Evolutionary conservation across 2,113 vertebrate species (phyloP).

Genomic region (Vimba vimba): DNA sequence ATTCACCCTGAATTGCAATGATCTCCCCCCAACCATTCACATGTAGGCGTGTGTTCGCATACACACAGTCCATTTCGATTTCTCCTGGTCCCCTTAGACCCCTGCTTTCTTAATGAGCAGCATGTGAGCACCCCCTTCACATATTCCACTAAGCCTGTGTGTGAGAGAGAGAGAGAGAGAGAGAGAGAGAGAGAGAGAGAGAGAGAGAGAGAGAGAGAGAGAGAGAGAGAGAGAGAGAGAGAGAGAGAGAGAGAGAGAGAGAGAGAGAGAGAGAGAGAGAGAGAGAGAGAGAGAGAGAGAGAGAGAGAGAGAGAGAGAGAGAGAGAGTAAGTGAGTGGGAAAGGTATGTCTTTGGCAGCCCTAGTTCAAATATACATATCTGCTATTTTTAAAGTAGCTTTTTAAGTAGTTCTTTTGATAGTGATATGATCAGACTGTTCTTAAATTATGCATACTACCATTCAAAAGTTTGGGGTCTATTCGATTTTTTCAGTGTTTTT

Average conservation of each 20-base stretch:
- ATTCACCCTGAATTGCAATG: constrained; percentile 50
- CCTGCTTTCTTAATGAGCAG: background rate
- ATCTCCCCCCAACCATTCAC: background rate
- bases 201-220: too few species aligned
- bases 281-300: background rate
- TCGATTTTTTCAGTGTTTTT: background rate
- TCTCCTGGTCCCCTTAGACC: constrained; percentile 24
- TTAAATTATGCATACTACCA: background rate
- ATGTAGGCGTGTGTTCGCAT: background rate
- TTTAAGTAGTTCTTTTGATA: background rate
- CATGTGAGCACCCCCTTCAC: background rate
- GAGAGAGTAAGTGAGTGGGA: background rate
- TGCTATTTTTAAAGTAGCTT: background rate
- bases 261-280: background rate
- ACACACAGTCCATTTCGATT: constrained; percentile 30
- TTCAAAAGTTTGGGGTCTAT: background rate
- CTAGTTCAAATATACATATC: constrained; percentile 26
- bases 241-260: too few species aligned
- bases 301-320: too few species aligned
- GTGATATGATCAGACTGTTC: background rate
- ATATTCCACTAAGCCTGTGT: constrained; percentile 29
- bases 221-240: background rate
- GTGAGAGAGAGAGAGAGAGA: background rate
- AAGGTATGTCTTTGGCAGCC: constrained; percentile 40
- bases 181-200: too few species aligned